Base-by-base conservation (phyloP, 2,113 vertebrate genomes). In the Nibea coibor region DNA sequence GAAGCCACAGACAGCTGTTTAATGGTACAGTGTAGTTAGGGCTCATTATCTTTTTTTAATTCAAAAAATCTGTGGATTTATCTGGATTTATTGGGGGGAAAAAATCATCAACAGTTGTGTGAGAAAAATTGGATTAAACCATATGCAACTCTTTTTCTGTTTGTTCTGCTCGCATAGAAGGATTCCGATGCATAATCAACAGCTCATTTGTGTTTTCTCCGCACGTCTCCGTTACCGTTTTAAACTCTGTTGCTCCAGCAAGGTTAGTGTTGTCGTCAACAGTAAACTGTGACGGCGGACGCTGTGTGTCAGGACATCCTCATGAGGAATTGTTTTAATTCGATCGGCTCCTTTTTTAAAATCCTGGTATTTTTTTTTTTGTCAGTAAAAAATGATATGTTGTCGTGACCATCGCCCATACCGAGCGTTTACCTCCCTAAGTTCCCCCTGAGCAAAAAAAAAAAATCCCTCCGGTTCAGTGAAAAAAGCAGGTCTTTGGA, bases 391-490 rank as follows among this genome's bases (percentile, higher is more conserved):
- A 50, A 50, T 35, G 31, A 66, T 61, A 53, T 31, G 22, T 51
- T 12, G 3, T 17, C 14, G 47, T 1, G 12, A 10, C 42, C 16
- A 57, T 83, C 56, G 42, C 35, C 24, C 20, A 14, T n/a, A 31
- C 47, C n/a, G 16, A 31, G 0, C 26, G 15, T 72, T 50, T 19
- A 5, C 17, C 61, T 58, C 58, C 10, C 12, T 1, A 14, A 26
- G n/a, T 74, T 61, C 19, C n/a, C 63, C 42, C 20, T 62, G 10
- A 68, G 39, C 66, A 39, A 35, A 35, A 31, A 31, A 31, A 4
- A 39, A 67, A 80, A 14, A 61, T 15, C 59, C 35, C 22, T 12
- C 50, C 5, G 59, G 72, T 68, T 79, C 48, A 39, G 51, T 24
- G 53, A 15, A 3, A 26, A n/a, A 58, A 45, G 16, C 61, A 72